Evolutionary conservation across 1,140 invertebrate genomes (phyloP).

Genomic region (Bombus confusus): DNA sequence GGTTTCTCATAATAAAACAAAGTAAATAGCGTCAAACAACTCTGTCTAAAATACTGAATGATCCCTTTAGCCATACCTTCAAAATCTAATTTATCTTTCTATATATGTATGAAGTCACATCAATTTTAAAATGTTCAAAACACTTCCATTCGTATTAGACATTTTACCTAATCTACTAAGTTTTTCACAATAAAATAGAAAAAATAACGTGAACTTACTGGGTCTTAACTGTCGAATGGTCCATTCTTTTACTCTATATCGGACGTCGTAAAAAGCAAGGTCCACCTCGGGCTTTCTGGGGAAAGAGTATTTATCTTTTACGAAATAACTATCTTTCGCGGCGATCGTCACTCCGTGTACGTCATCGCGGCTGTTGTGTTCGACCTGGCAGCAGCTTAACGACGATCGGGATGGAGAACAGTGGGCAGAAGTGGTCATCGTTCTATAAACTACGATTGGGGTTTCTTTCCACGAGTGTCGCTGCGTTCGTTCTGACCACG

Average conservation of each 20-base stretch:
- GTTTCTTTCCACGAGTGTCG: neutral
- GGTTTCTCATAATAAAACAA: too few relatives aligned
- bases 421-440: conserved; percentile 30
- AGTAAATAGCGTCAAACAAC: too few relatives aligned
- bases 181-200: neutral
- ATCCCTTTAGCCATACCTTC: too few relatives aligned
- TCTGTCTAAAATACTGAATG: too few relatives aligned
- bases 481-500: conserved; percentile 18
- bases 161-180: neutral
- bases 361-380: conserved; percentile 67
- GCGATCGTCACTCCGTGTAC: conserved; percentile 67
- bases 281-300: conserved; percentile 79
- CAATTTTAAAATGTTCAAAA: neutral
- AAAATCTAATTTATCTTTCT: neutral
- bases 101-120: neutral
- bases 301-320: conserved; percentile 77
- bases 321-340: conserved; percentile 75
- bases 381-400: conserved; percentile 60
- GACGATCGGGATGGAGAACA: conserved; percentile 59
- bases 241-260: conserved; percentile 76
- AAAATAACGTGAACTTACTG: conserved; percentile 63
- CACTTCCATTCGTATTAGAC: neutral
- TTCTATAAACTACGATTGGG: neutral
- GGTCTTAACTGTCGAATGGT: conserved; percentile 69
- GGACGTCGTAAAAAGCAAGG: conserved; percentile 74